Percentiles rank a stretch among this genome's conserved stretches.
Conservation (phyloP, 1,140 invertebrate genomes). For the Agrypnia vestita region DNA sequence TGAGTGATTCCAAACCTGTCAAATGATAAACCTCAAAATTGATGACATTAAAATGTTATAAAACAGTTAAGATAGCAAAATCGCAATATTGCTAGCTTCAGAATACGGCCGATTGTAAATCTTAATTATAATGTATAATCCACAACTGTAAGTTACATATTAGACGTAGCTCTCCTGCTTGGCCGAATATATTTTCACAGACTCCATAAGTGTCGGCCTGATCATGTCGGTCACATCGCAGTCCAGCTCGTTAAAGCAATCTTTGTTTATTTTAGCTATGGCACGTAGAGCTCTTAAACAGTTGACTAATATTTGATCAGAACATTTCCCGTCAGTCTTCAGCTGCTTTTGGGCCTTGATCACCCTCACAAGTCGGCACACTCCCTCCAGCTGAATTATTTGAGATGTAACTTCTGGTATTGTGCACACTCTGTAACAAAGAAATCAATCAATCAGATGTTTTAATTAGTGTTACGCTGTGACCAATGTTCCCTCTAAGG, state of each 20-base stretch:
- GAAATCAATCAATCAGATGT: too few relatives aligned
- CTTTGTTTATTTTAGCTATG: conserved; percentile 72
- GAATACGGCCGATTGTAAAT: too few relatives aligned
- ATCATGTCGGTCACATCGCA: conserved; percentile 82
- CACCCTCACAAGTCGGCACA: conserved; percentile 82
- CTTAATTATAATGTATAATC: too few relatives aligned
- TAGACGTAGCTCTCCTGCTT: conserved; percentile 72
- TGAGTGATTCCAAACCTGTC: too few relatives aligned
- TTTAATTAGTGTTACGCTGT: too few relatives aligned
- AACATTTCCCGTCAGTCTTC: conserved; percentile 66
- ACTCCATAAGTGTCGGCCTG: conserved; percentile 84
- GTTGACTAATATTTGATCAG: conserved; percentile 70
- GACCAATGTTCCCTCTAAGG: too few relatives aligned
- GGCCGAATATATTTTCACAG: conserved; percentile 73
- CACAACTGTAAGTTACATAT: background rate
- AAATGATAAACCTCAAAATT: too few relatives aligned
- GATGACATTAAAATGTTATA: too few relatives aligned
- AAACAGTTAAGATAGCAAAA: too few relatives aligned
- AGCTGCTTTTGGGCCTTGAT: conserved; percentile 77
- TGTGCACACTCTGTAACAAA: conserved; percentile 77
- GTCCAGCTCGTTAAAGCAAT: conserved; percentile 72
- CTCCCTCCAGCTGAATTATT: conserved; percentile 84
- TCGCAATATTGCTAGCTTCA: too few relatives aligned
- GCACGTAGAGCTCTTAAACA: conserved; percentile 74
- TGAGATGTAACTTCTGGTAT: conserved; percentile 82